Evolutionary conservation across 2,113 vertebrate species (phyloP).

Genomic region (Mohoua ochrocephala): DNA sequence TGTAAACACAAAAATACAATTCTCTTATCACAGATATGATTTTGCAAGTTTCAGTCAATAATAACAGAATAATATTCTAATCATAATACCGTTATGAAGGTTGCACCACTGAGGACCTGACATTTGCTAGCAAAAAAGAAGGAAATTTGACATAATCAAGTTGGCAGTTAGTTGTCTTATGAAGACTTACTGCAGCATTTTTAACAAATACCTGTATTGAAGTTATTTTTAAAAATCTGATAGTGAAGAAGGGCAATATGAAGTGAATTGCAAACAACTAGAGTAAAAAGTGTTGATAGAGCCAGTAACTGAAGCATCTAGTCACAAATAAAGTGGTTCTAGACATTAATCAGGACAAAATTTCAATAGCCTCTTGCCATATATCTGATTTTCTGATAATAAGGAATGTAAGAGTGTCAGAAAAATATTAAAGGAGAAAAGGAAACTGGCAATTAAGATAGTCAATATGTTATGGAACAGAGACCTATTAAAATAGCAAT

Average conservation of each 20-base stretch:
- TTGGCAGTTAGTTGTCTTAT: not conserved
- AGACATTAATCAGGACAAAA: not conserved
- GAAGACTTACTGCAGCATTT: not conserved
- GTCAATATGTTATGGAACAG: not conserved
- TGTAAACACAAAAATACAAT: not conserved
- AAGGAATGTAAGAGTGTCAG: not conserved
- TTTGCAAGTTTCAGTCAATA: not conserved
- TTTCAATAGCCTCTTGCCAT: not conserved
- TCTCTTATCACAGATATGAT: not conserved
- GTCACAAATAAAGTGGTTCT: not conserved
- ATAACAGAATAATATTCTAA: not conserved
- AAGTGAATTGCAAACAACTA: not conserved
- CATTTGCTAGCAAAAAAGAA: not conserved
- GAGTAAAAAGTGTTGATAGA: not conserved
- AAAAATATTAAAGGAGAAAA: not conserved
- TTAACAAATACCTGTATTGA: not conserved
- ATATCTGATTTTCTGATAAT: not conserved
- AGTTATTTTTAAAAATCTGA: not conserved
- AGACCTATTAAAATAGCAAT: not conserved
- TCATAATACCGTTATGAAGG: not conserved
- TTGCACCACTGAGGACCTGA: not conserved
- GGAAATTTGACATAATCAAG: not conserved
- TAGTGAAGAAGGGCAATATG: not conserved
- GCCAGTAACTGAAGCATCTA: not conserved
- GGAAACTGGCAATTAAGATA: not conserved